Conservation (phyloP, 37 sponge, comb jelly and placozoan genomes). For the Lycopodina hypogea region DNA sequence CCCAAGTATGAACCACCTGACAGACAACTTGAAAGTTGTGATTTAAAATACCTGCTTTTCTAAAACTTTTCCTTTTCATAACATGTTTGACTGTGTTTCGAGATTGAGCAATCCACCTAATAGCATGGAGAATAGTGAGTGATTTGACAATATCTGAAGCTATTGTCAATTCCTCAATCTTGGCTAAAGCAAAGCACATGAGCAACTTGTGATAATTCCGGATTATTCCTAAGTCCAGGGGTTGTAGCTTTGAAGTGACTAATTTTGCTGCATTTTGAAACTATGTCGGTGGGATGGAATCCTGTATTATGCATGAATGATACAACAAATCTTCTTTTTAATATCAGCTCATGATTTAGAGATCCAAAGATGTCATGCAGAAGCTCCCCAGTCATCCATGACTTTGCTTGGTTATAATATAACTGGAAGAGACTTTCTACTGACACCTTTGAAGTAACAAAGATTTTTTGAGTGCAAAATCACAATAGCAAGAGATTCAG, state of each 20-base stretch:
- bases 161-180: slow-evolving; percentile 49
- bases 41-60: slow-evolving; percentile 57
- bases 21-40: neutral
- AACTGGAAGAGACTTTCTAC: slow-evolving; percentile 57
- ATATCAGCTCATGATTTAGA: slow-evolving; percentile 27
- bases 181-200: slow-evolving; percentile 46
- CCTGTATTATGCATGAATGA: slow-evolving; percentile 70
- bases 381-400: slow-evolving; percentile 68
- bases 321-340: slow-evolving; percentile 29
- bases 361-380: slow-evolving; percentile 30
- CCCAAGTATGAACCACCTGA: no score
- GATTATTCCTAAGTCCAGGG: slow-evolving; percentile 61
- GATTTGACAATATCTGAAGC: slow-evolving; percentile 43
- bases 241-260: slow-evolving; percentile 59
- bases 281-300: slow-evolving; percentile 55
- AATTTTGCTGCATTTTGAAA: slow-evolving; percentile 60
- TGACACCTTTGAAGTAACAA: slow-evolving; percentile 50
- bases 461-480: slow-evolving; percentile 74
- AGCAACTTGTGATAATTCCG: slow-evolving; percentile 33
- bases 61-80: slow-evolving; percentile 59
- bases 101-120: slow-evolving; percentile 55
- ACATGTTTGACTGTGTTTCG: slow-evolving; percentile 38
- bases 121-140: slow-evolving; percentile 30
- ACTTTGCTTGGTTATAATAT: slow-evolving; percentile 63
- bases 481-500: slow-evolving; percentile 46